Percentiles rank a stretch among this genome's conserved stretches.
These are phyloP conservation scores for Rhadinocentrus ornatus DNA, from an alignment of 2,797 vertebrate genomes.

Conservation along the genomic window DNA sequence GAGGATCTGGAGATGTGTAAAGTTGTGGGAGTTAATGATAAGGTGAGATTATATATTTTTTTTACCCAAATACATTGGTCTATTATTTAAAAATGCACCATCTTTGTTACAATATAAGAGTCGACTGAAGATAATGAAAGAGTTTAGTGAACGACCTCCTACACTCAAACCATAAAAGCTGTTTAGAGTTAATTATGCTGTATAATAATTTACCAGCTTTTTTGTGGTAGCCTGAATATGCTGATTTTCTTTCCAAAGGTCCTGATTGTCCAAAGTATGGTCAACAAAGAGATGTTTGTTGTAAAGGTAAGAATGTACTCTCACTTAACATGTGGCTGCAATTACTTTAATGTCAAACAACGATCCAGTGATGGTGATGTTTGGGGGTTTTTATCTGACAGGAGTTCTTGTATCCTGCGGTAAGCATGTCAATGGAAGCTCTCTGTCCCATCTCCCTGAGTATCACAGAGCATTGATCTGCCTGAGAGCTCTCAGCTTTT, in stretches of 20 bases:
- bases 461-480: slow-evolving; percentile 68
- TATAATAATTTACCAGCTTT: slow-evolving; percentile 8
- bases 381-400: slow-evolving; percentile 36
- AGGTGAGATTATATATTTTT: slow-evolving; percentile 80
- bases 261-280: slow-evolving; percentile 90
- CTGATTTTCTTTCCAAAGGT: slow-evolving; percentile 82
- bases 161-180: not conserved
- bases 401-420: slow-evolving; percentile 23
- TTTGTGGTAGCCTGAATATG: not conserved
- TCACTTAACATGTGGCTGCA: not conserved
- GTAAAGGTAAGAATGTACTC: slow-evolving; percentile 88
- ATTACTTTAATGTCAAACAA: not conserved
- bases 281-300: slow-evolving; percentile 90
- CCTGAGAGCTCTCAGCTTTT: slow-evolving; percentile 67
- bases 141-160: slow-evolving; percentile 13
- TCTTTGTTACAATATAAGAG: not conserved
- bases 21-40: slow-evolving; percentile 92
- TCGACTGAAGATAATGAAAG: not conserved
- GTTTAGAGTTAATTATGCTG: not conserved
- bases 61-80: too few relatives aligned
- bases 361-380: slow-evolving; percentile 22
- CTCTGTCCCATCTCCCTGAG: slow-evolving; percentile 55
- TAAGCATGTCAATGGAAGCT: slow-evolving; percentile 52
- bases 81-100: not conserved
- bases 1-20: slow-evolving; percentile 93